Base-by-base conservation (phyloP, 35 echinoderm and acorn worm genomes). In the Hemicentrotus pulcherrimus region DNA sequence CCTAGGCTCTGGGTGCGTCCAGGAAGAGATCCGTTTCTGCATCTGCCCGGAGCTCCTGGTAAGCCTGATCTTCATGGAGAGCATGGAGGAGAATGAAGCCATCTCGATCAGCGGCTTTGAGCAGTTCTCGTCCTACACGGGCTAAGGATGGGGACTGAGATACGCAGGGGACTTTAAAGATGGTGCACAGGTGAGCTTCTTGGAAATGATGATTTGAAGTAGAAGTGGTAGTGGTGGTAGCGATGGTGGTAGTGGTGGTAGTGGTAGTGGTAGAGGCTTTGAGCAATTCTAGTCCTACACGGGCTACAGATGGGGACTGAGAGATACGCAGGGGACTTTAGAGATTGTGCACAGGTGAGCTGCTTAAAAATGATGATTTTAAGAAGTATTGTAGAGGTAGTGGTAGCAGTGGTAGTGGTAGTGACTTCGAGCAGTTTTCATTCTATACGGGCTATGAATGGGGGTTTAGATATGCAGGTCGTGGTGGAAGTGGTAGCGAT, bases 21-120 rank as follows among this genome's bases (percentile, higher is more conserved):
- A 97, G 94, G 97, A 98, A 92, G 97, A 98, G 93, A 98, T 98
- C 24, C 92, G 97, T 15, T 98, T 98, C 90, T 94, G 85, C 95
- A 96, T 91, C 59, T 96, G 96, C 86, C 97, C 97, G 33, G 97
- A 98, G 94, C 94, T 98, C 47, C 55, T 98, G 58, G 94, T 92
- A 6, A 86, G 92, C 22, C 58, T 98, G 31, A 12, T 94, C 35
- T 95, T 98, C 86, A 95, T 96, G 41, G 96, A 98, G 95, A 88
- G 96, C 61, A 78, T 98, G 94, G 95, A 98, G 85, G 97, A 98
- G 48, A 98, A 98, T 30, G 97, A 98, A 61, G 97, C 96, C 0
- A 50, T 98, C 35, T 61, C 91, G 4, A 94, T 97, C 88, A 86
- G 91, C 32, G 97, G 97, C 22, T 98, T 98, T 94, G 96, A 98